Evolutionary conservation across 2,113 vertebrate genomes (phyloP).

Genomic region (Paradoxurus hermaphroditus): DNA sequence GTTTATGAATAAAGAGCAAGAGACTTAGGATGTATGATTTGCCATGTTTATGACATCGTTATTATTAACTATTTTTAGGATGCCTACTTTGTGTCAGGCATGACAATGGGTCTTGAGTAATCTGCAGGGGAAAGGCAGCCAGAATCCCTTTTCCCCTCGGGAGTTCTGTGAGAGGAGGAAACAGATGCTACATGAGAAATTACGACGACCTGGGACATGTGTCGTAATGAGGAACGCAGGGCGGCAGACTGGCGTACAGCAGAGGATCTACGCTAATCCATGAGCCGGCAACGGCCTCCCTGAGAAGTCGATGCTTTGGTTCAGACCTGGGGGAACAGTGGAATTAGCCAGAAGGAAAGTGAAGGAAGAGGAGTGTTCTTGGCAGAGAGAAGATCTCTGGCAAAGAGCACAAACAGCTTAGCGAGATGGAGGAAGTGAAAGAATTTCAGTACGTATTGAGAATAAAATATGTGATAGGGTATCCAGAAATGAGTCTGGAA

Average conservation of each 20-base stretch:
- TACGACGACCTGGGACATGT: not conserved
- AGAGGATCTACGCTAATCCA: not conserved
- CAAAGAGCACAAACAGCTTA: not conserved
- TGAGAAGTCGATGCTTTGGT: not conserved
- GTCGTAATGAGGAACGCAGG: too few species aligned
- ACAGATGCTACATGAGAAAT: not conserved
- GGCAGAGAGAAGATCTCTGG: not conserved
- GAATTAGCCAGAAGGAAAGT: not conserved
- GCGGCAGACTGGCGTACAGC: rapidly evolving
- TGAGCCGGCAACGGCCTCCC: not conserved
- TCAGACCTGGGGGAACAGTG: not conserved
- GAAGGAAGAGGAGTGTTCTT: not conserved
- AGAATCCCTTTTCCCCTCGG: not conserved
- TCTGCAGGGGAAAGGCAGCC: not conserved
- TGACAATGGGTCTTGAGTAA: not conserved
- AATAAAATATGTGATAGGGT: not conserved
- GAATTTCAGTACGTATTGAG: not conserved
- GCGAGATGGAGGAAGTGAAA: not conserved
- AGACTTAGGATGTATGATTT: not conserved
- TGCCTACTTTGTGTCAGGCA: not conserved
- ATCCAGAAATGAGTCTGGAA: not conserved
- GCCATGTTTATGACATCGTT: not conserved
- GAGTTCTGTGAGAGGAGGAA: not conserved
- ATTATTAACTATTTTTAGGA: not conserved
- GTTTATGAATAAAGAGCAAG: not conserved